phyloP scores from a whole-genome alignment of 1,140 invertebrate species.

The Brachionus paranguensis region DNA sequence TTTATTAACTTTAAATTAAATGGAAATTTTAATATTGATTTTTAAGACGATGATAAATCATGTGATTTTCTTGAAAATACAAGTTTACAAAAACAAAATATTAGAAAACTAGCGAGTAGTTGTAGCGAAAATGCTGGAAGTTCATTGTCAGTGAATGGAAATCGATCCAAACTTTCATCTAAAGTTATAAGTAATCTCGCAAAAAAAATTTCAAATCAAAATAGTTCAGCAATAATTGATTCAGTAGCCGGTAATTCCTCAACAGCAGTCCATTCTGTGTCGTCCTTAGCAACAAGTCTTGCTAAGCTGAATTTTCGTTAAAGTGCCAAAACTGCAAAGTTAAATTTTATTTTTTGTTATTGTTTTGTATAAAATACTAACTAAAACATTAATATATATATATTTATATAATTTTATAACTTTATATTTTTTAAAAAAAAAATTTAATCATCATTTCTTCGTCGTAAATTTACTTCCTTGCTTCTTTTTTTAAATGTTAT shows the following conservation, averaged over 20 bases:
- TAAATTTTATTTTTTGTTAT: conserved; percentile 5
- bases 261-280: neutral
- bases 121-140: conserved; percentile 2
- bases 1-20: too few species aligned
- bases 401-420: neutral
- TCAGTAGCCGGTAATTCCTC: conserved; percentile 4
- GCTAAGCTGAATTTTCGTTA: conserved; percentile 12
- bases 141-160: neutral
- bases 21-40: too few species aligned
- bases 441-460: neutral
- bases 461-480: conserved; percentile 1
- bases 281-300: conserved; percentile 16
- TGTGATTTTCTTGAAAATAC: neutral
- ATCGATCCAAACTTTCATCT: neutral
- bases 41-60: neutral
- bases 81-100: neutral
- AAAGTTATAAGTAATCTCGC: neutral
- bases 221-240: neutral
- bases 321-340: neutral
- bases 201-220: conserved; percentile 26
- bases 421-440: neutral
- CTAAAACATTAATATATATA: neutral
- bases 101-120: neutral
- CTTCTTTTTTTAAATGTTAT: conserved; percentile 1
- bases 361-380: neutral